A percentile compares a stretch with the other conserved stretches of the same genome.
Conservation (phyloP, 2,888 invertebrate genomes). For the Siphlonurus alternatus region DNA sequence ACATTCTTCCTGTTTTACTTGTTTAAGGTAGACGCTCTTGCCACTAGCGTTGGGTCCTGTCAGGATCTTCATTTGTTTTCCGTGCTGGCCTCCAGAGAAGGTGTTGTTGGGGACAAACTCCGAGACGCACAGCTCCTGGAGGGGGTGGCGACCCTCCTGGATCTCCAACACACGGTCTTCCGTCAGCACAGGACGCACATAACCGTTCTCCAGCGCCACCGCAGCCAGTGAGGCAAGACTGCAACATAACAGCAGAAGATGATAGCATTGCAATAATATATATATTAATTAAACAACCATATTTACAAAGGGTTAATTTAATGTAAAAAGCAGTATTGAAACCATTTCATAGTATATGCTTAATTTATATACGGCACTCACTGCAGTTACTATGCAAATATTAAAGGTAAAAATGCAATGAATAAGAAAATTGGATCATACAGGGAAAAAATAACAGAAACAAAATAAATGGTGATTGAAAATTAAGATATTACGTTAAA, state of each 20-base stretch:
- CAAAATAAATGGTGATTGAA: too few relatives aligned
- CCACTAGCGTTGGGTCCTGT: constrained; percentile 87
- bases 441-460: too few relatives aligned
- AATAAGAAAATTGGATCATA: too few relatives aligned
- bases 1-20: constrained; percentile 28
- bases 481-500: too few relatives aligned
- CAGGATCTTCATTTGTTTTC: constrained; percentile 51
- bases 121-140: constrained; percentile 47
- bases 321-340: too few relatives aligned
- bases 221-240: constrained; percentile 49
- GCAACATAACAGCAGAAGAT: too few relatives aligned
- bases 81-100: constrained; percentile 32
- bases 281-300: constrained; percentile 3
- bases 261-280: constrained; percentile 8
- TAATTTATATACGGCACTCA: too few relatives aligned
- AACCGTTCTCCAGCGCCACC: constrained; percentile 44
- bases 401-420: too few relatives aligned
- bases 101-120: constrained; percentile 60
- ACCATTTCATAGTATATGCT: too few relatives aligned
- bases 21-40: constrained; percentile 83
- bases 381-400: too few relatives aligned
- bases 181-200: constrained; percentile 44
- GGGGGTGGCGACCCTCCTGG: constrained; percentile 54
- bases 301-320: too few relatives aligned
- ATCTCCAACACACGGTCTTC: constrained; percentile 38